phyloP scores from a whole-genome alignment of 2,888 invertebrate species.

The Eremobia ochroleuca region DNA sequence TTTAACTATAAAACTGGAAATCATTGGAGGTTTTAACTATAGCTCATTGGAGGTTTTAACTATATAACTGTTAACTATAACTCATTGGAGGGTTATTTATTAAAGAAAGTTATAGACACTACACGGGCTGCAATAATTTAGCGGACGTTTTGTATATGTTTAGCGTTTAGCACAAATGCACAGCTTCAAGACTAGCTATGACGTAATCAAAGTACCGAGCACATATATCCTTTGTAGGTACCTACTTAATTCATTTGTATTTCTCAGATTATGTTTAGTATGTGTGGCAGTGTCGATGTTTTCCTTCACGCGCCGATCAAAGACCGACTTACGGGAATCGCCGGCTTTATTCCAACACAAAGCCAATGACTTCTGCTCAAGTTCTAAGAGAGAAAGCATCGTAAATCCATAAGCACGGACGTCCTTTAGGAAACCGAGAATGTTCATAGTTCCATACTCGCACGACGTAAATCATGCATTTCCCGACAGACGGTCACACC shows the following conservation, averaged over 20 bases:
- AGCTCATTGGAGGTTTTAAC: background rate
- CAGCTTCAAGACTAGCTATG: background rate
- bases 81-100: background rate
- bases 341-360: conserved; percentile 16
- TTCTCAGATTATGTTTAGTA: conserved; percentile 11
- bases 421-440: conserved; percentile 31
- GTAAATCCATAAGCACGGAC: conserved; percentile 45
- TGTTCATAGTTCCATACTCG: conserved; percentile 27
- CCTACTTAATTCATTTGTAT: background rate
- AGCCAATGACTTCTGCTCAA: conserved; percentile 17
- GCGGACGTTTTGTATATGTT: background rate
- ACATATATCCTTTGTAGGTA: background rate
- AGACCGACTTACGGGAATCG: conserved; percentile 34
- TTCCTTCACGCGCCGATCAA: conserved; percentile 28
- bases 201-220: conserved; percentile 1
- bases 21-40: too few relatives aligned
- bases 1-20: too few relatives aligned
- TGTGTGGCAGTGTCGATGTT: conserved; percentile 1
- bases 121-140: background rate
- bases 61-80: background rate
- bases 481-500: conserved; percentile 66
- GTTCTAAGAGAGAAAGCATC: conserved; percentile 48
- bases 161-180: conserved; percentile 4
- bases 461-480: conserved; percentile 66
- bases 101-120: conserved; percentile 2